Evolutionary conservation across 1,140 invertebrate genomes (phyloP), one percentile per base, ranked within the genome.

Genomic region (Thaumatotibia leucotreta): DNA sequence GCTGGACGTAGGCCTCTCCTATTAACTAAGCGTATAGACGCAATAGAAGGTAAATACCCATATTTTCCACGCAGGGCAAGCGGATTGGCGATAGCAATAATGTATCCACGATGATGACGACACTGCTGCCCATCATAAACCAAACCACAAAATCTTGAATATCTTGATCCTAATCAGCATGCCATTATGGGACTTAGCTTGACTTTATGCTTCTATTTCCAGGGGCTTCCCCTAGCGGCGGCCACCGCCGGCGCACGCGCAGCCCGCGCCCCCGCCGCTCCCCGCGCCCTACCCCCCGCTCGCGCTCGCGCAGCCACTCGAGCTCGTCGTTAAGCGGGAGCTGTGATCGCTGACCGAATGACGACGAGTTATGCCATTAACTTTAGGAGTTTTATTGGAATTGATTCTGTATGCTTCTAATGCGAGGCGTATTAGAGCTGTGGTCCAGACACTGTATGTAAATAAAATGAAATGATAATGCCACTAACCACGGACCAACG

Each of bases 201-300:
- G 24, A 27, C 22, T 1, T 35, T 45, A 45, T 29, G 24, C 4
- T 27, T 58, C 29, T 27, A n/a, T 58, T 58, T 58, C 4, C 52
- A 58, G 88, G 14, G 88, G 83, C 63, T 89, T 87, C 73, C 88
- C 88, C 88, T 90, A 90, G 86, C 88, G 86, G 77, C 88, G 88
- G 88, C 88, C 88, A 49, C 87, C 87, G 73, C 87, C 86, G 86
- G 86, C 87, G 86, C 87, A 87, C 71, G 81, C 83, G 84, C 83
- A 81, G 27, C 81, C 79, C 66, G 80, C 80, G 77, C 84, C 83
- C 70, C 83, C 82, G 73, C 76, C 86, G 81, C 79, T 72, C 31
- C 73, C 76, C 61, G 72, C 75, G 63, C 75, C 67, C 75, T 77
- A 45, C 73, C 74, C 76, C 69, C 73, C 29, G 23, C 65, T 52